These are phyloP conservation scores for Fregetta grallaria DNA, from an alignment of 2,113 vertebrate species.

Conservation along the genomic window DNA sequence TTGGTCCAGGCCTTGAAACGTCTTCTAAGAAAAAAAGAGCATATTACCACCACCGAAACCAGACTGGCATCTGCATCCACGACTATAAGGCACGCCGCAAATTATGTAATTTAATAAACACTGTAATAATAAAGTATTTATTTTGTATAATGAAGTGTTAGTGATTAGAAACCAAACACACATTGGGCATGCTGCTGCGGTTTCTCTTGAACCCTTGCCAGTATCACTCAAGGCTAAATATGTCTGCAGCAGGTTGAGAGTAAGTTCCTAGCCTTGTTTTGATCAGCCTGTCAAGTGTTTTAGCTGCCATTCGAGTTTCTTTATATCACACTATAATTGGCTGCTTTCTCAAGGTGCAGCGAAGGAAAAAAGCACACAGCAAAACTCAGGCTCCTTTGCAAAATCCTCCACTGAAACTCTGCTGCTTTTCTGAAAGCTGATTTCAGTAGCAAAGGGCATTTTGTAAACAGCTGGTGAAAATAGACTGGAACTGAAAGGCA, in stretches of 20 bases:
- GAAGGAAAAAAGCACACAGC: constrained; percentile 11
- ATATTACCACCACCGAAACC: neutral
- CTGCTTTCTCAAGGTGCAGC: constrained; percentile 68
- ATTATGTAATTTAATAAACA: constrained; percentile 68
- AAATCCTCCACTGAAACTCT: constrained; percentile 32
- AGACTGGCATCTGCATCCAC: constrained; percentile 50
- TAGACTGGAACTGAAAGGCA: constrained; percentile 51
- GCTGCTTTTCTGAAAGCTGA: constrained; percentile 50
- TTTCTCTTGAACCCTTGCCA: constrained; percentile 72
- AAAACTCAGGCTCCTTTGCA: constrained; percentile 16
- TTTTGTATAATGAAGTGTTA: constrained; percentile 72
- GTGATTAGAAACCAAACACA: constrained; percentile 71
- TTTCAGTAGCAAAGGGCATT: constrained; percentile 68
- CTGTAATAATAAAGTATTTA: constrained; percentile 73
- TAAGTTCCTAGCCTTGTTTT: constrained; percentile 66
- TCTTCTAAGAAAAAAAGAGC: neutral
- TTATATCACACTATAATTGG: constrained; percentile 68
- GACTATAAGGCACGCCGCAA: constrained; percentile 28
- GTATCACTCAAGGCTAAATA: constrained; percentile 69
- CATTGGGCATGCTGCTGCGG: constrained; percentile 58
- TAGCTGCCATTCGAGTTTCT: constrained; percentile 63
- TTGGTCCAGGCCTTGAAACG: neutral
- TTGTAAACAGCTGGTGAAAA: constrained; percentile 71
- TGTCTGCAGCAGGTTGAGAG: constrained; percentile 60
- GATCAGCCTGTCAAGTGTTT: constrained; percentile 66